Base-by-base conservation (phyloP, 1,140 invertebrate species). In the Brachionus calyciflorus region DNA sequence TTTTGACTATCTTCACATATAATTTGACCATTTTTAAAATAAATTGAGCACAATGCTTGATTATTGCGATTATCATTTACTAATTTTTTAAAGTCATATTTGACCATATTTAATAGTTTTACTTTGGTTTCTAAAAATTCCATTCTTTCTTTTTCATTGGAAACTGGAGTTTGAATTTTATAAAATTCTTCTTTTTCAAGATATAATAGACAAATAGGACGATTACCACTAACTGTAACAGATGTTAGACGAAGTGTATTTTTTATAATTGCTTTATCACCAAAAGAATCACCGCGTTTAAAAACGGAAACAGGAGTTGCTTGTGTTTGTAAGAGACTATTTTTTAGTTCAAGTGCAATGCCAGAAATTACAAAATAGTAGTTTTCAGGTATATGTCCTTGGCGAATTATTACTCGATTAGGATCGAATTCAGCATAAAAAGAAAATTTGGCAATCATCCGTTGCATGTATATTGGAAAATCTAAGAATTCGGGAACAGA, bases 381-480 rank as follows among this genome's bases (percentile, higher is more conserved):
- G 51, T 70, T 70, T 40, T 70, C 21, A 0, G 68, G 24, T 19
- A 40, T 21, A 48, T 70, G 68, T 17, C 68, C 68, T 49, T 70
- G 68, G 2, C 68, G 44, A n/a, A 70, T 30, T 28, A 70, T 70
- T 4, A 70, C 68, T 3, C 68, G 24, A 37, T 51, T 51, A 2
- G 68, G 26, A 1, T n/a, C 44, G 12, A 28, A 70, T 51, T 70
- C 68, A 24, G 28, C 44, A 70, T 51, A 70, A 17, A n/a, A 70
- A 17, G 68, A 46, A 19, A 37, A 37, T 51, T 70, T 70, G 7
- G 68, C 68, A 7, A 70, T 49, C 30, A 49, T 37, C 51, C 40
- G 24, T 70, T 70, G 68, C 68, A 70, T 70, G 40, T 49, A 49
- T 10, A 70, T 28, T 9, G 68, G 68, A 70, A 49, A 70, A 10